Percentiles rank a stretch among this genome's conserved stretches.
phyloP scores from a whole-genome alignment of 2,888 invertebrate genomes.

The Dyspetes luteomarginatus region DNA sequence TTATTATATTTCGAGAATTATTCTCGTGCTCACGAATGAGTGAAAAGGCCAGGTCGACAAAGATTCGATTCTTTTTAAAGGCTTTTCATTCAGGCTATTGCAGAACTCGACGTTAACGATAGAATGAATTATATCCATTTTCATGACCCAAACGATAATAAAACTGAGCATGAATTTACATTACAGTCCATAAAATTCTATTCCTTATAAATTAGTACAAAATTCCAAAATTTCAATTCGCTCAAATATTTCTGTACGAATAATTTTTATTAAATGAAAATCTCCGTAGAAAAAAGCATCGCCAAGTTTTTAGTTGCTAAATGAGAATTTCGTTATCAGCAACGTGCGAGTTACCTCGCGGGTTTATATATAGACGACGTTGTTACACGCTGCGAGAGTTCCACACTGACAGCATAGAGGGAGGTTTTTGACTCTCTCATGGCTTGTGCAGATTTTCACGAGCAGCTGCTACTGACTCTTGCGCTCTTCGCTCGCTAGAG shows the following conservation, averaged over 20 bases:
- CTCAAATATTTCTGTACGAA: neutral
- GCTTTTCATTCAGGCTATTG: no score
- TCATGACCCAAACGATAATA: no score
- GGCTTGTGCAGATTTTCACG: conserved; percentile 39
- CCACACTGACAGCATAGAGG: conserved; percentile 6
- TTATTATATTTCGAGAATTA: conserved; percentile 41
- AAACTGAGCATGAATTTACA: no score
- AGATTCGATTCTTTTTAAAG: no score
- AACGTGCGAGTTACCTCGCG: conserved; percentile 11
- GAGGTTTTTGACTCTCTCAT: conserved; percentile 29
- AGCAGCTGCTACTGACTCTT: conserved; percentile 57
- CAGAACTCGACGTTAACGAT: no score
- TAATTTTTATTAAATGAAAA: no score
- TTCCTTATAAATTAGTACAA: no score
- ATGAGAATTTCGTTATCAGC: conserved; percentile 24
- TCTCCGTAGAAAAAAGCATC: neutral
- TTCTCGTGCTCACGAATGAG: no score
- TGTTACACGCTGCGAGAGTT: conserved; percentile 26
- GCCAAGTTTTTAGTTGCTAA: conserved; percentile 6
- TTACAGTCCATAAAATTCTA: no score
- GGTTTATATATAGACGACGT: conserved; percentile 8
- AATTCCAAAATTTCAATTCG: neutral
- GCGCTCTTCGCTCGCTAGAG: conserved; percentile 9
- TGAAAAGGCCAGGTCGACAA: no score
- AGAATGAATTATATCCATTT: no score